Evolutionary conservation across 2,888 invertebrate species (phyloP), one percentile per base, ranked within the genome.

Genomic region (Sympetrum striolatum): DNA sequence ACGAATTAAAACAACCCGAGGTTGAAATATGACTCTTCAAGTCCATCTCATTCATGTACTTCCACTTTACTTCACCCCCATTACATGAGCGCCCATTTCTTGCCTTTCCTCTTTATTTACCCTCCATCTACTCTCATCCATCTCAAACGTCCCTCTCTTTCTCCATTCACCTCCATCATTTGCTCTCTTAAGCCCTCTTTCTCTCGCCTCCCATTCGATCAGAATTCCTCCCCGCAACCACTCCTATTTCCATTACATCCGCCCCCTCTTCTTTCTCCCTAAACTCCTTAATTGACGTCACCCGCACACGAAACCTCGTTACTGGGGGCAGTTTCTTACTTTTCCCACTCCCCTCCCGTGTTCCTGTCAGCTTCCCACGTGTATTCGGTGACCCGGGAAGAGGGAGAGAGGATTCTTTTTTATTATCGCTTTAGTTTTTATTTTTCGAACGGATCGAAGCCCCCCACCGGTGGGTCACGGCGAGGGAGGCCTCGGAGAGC

Each of bases 191-290:
- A 25, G 25, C 22, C 73, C 31, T 25, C 31, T 73, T 18, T 25
- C 31, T 73, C 44, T 22, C 6, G 25, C 22, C 53, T 58, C 82
- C 22, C 82, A 82, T 58, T 58, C 58, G 82, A 82, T 82, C 58
- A 82, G 58, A 82, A 58, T 82, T 82, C 82, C 82, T 53, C 58
- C 22, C 31, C 82, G 6, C 58, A 73, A 73, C 73, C 73, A 73
- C 73, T 73, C 73, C 25, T 25, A 73, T 73, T 73, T 73, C 73
- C 25, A 73, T 73, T 73, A 73, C 73, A 73, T 73, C 12, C 73
- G 14, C 25, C 15, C 58, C 6, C 35, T 53, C 18, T 53, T 10
- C 5, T 58, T 53, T 39, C 37, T 12, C 10, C 80, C 37, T 80
- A 39, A 37, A 39, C 44, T 37, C 73, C 73, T 73, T 73, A 73